phyloP scores from a whole-genome alignment of 2,888 invertebrate species.

The Tolmerus cingulatus region DNA sequence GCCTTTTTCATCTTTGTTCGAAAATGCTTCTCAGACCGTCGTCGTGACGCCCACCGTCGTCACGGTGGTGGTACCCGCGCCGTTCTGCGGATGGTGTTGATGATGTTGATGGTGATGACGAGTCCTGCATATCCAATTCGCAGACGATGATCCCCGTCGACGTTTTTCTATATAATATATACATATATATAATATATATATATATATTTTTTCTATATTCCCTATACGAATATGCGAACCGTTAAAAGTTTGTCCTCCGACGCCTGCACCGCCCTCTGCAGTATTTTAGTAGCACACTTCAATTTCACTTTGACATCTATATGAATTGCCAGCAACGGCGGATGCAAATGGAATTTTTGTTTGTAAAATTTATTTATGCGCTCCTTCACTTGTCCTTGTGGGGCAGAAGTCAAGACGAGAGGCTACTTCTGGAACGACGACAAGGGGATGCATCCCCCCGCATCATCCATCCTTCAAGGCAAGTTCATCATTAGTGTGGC shows the following conservation, averaged over 20 bases:
- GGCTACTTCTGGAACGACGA: constrained; percentile 20
- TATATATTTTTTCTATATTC: neutral
- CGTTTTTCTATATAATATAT: neutral
- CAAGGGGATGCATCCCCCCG: neutral
- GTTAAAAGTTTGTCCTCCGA: constrained; percentile 35
- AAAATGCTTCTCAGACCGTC: neutral
- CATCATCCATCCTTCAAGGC: neutral
- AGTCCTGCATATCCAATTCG: constrained; percentile 48
- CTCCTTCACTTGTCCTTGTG: constrained; percentile 31
- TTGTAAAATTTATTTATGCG: constrained; percentile 41
- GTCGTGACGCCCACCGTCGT: neutral
- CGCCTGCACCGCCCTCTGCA: neutral
- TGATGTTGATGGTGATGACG: constrained; percentile 47
- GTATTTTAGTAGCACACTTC: constrained; percentile 43
- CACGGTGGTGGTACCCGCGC: neutral
- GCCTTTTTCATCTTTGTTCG: constrained; percentile 40
- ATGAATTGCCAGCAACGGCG: constrained; percentile 47
- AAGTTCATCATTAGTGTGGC: constrained; percentile 33
- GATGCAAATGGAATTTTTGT: constrained; percentile 46
- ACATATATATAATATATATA: neutral
- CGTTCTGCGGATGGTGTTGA: constrained; percentile 46
- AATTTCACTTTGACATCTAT: constrained; percentile 48
- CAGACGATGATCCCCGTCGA: constrained; percentile 28
- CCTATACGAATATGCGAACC: constrained; percentile 18
- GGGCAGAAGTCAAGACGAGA: constrained; percentile 3